A percentile compares a stretch with the other conserved stretches of the same genome.
Conservation (phyloP, 2,888 invertebrate genomes). For the Oscheius sp. region DNA sequence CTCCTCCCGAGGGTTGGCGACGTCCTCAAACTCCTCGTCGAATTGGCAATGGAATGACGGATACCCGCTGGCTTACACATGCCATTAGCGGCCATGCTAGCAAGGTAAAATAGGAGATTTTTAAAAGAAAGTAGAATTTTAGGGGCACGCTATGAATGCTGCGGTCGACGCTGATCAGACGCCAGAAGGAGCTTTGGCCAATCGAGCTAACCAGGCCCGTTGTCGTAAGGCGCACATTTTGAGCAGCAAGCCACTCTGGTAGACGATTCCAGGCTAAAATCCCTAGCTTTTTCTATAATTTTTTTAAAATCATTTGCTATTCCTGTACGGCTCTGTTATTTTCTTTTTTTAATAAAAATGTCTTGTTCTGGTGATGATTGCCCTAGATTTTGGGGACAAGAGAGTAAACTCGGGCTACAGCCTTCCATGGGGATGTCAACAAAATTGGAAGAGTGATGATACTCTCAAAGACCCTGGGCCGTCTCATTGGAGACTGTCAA, state of each 20-base stretch:
- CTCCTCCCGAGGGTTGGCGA: slow-evolving; percentile 67
- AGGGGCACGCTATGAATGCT: slow-evolving; percentile 58
- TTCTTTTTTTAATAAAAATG: too few relatives aligned
- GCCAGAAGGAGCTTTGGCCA: slow-evolving; percentile 66
- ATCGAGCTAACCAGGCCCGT: slow-evolving; percentile 63
- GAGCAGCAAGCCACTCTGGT: slow-evolving; percentile 69
- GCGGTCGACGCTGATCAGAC: slow-evolving; percentile 64
- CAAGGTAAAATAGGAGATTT: slow-evolving; percentile 39
- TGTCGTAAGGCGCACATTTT: slow-evolving; percentile 67
- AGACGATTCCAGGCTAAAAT: neutral
- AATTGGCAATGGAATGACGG: slow-evolving; percentile 59
- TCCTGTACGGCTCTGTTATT: too few relatives aligned
- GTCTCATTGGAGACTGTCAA: too few relatives aligned
- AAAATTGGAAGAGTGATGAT: too few relatives aligned
- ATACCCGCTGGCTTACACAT: slow-evolving; percentile 62
- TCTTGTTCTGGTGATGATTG: too few relatives aligned
- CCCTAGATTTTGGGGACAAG: too few relatives aligned
- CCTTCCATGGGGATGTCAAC: too few relatives aligned
- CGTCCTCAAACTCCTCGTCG: slow-evolving; percentile 66
- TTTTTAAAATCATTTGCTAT: neutral
- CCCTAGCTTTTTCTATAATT: neutral
- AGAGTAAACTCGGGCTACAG: too few relatives aligned
- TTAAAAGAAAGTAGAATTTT: neutral
- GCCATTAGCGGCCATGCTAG: slow-evolving; percentile 65
- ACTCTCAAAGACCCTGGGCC: too few relatives aligned